Evolutionary conservation across 1,140 invertebrate species (phyloP).

Genomic region (Drosophila parvula): DNA sequence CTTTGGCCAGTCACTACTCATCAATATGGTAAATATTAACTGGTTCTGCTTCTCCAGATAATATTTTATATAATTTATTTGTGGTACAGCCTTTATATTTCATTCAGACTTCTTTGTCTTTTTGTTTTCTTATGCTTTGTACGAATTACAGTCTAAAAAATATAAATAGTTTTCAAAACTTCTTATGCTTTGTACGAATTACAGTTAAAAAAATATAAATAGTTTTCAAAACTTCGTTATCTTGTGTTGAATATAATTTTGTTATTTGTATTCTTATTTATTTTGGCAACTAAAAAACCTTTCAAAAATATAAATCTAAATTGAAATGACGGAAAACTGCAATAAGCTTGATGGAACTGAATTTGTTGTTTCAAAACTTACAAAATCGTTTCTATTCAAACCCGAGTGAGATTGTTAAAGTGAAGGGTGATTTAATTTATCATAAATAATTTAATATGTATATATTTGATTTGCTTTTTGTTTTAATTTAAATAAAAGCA

Average conservation of each 20-base stretch:
- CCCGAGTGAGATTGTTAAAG: too few species aligned
- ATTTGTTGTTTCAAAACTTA: too few species aligned
- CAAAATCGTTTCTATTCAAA: too few species aligned
- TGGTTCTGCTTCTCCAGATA: background rate
- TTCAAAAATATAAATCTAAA: background rate
- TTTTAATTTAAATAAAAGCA: too few species aligned
- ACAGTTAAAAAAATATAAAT: background rate
- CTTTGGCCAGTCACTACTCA: slow-evolving; percentile 1
- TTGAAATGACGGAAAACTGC: background rate
- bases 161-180: rapidly evolving
- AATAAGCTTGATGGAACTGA: background rate
- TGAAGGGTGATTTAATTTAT: too few species aligned
- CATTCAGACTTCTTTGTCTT: background rate
- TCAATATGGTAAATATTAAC: slow-evolving; percentile 1
- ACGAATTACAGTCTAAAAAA: background rate
- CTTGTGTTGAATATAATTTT: too few species aligned
- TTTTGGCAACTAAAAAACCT: background rate
- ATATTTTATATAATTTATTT: background rate
- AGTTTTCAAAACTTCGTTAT: rapidly evolving
- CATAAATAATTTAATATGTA: too few species aligned
- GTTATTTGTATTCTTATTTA: too few species aligned
- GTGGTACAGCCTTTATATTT: background rate
- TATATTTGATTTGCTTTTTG: too few species aligned
- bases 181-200: too few species aligned
- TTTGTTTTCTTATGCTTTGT: background rate